These are phyloP conservation scores for Salarias fasciatus DNA, from an alignment of 2,797 vertebrate genomes.

Conservation along the genomic window DNA sequence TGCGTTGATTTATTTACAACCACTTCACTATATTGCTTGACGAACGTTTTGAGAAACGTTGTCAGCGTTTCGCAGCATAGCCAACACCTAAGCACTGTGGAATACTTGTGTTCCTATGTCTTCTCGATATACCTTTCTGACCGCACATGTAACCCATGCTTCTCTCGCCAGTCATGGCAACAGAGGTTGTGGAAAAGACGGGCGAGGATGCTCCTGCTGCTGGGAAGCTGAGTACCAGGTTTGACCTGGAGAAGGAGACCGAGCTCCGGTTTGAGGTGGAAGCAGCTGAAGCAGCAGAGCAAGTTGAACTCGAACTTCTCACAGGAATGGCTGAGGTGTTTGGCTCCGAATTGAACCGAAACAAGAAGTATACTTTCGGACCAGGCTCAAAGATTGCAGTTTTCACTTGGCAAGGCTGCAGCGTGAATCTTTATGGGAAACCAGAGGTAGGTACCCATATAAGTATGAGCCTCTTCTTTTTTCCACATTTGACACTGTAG, in stretches of 20 bases:
- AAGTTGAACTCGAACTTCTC: conserved; percentile 92
- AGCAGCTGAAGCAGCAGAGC: conserved; percentile 82
- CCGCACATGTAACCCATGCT: neutral
- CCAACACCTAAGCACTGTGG: too few relatives aligned
- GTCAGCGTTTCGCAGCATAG: too few relatives aligned
- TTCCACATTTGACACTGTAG: too few relatives aligned
- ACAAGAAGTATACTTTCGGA: conserved; percentile 96
- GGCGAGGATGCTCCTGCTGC: conserved; percentile 74
- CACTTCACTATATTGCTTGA: too few relatives aligned
- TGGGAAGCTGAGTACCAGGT: conserved; percentile 77
- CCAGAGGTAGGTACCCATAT: conserved; percentile 84
- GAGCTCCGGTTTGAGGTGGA: conserved; percentile 98
- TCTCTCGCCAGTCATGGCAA: conserved; percentile 71
- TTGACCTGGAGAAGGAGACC: conserved; percentile 95
- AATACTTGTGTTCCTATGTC: too few relatives aligned
- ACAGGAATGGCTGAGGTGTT: conserved; percentile 95
- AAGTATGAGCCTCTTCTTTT: too few relatives aligned
- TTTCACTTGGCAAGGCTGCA: conserved; percentile 98
- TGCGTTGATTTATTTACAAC: too few relatives aligned
- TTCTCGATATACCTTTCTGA: too few relatives aligned
- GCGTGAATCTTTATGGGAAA: conserved; percentile 91
- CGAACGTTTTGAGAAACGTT: too few relatives aligned
- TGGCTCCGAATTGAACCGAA: conserved; percentile 95
- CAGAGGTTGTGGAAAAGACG: conserved; percentile 75
- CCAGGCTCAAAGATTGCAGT: conserved; percentile 95